Conservation (phyloP, 2,797 vertebrate species). For the Bothrops alternatus region DNA sequence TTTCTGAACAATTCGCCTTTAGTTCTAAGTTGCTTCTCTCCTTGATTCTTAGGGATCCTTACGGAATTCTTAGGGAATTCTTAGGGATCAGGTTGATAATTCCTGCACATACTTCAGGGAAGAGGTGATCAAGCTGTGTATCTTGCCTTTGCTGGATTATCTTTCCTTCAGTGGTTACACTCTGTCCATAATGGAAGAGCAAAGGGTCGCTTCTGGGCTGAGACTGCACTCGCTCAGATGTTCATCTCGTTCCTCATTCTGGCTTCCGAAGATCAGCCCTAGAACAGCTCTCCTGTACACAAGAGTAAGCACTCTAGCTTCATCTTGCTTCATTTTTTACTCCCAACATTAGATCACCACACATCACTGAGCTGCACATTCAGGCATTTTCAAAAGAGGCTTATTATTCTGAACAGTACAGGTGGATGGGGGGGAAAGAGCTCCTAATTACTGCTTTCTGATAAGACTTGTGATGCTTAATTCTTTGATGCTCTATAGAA, state of each 20-base stretch:
- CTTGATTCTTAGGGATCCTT: no score
- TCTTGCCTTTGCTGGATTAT: no score
- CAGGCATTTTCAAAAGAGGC: constrained; percentile 62
- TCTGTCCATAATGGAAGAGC: no score
- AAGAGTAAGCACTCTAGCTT: neutral
- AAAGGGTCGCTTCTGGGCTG: no score
- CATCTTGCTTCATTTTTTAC: constrained; percentile 32
- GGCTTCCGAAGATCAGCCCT: neutral
- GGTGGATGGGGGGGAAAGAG: constrained; percentile 44
- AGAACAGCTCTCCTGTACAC: neutral
- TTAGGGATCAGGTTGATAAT: no score
- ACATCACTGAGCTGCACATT: constrained; percentile 64
- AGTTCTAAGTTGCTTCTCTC: no score
- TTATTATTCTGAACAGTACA: constrained; percentile 68
- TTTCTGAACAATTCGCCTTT: no score
- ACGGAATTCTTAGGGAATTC: no score
- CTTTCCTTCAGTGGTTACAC: no score
- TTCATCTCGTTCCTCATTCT: no score
- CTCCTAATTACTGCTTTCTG: constrained; percentile 65
- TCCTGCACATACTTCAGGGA: neutral
- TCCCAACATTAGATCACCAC: constrained; percentile 60
- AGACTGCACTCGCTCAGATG: no score
- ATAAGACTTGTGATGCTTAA: constrained; percentile 58
- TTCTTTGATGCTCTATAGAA: constrained; percentile 62
- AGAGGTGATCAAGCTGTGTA: neutral